These are phyloP conservation scores for Eugnorisma glareosa DNA, from an alignment of 2,888 invertebrate genomes.

Conservation along the genomic window DNA sequence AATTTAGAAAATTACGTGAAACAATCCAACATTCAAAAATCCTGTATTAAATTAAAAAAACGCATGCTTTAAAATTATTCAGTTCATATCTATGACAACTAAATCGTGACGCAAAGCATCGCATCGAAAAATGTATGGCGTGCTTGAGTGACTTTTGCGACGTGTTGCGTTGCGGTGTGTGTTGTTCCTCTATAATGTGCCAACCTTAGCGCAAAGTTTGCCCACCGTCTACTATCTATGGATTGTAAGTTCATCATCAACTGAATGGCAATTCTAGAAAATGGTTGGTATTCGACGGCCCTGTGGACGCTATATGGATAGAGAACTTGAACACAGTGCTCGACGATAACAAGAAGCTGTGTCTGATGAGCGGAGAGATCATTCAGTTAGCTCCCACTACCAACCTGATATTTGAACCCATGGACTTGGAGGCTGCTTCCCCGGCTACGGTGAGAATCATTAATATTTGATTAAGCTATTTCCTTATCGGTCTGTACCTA, in stretches of 20 bases:
- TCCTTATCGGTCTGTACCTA: background rate
- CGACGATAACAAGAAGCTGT: conserved; percentile 98
- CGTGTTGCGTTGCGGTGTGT: background rate
- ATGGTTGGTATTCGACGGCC: conserved; percentile 99
- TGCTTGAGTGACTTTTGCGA: background rate
- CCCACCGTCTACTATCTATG: background rate
- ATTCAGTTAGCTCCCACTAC: conserved; percentile 97
- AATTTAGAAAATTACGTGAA: background rate
- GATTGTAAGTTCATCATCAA: background rate
- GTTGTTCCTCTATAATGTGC: background rate
- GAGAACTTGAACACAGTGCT: conserved; percentile 99
- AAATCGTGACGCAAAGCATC: background rate
- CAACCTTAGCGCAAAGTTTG: background rate
- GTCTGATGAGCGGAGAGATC: conserved; percentile 99
- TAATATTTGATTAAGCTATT: background rate
- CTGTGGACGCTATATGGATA: conserved; percentile 99
- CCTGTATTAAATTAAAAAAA: background rate
- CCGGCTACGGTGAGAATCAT: conserved; percentile 93
- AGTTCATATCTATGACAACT: background rate
- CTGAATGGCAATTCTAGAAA: conserved; percentile 90
- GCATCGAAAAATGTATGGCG: too few relatives aligned
- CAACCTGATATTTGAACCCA: conserved; percentile 98
- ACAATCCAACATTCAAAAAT: background rate
- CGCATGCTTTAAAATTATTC: background rate
- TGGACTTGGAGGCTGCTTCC: conserved; percentile 98